Percentiles rank a stretch among this genome's conserved stretches.
These are phyloP conservation scores for Enteromius radiatus DNA, from an alignment of 2,797 vertebrate genomes.

Conservation along the genomic window DNA sequence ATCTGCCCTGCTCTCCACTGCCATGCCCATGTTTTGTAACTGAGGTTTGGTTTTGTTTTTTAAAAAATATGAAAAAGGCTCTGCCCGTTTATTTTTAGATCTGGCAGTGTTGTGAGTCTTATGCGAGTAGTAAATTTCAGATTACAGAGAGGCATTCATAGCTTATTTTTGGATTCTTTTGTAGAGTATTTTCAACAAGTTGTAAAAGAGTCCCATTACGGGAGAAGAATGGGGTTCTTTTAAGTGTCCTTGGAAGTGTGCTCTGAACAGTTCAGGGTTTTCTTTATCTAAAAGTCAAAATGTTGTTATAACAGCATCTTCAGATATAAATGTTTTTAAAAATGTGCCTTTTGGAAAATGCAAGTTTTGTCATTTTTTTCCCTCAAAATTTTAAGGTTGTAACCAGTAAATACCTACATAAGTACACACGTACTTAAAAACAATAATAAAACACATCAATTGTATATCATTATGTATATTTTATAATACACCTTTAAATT, in stretches of 20 bases:
- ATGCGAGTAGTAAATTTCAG: slow-evolving; percentile 36
- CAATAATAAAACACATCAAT: too few relatives aligned
- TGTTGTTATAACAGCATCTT: neutral
- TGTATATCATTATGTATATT: too few relatives aligned
- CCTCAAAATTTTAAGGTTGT: neutral
- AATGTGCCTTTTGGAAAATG: neutral
- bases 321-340: neutral
- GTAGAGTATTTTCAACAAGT: slow-evolving; percentile 69
- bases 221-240: slow-evolving; percentile 64
- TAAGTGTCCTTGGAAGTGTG: slow-evolving; percentile 9
- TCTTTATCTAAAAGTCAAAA: neutral
- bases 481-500: neutral
- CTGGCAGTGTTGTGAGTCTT: slow-evolving; percentile 59
- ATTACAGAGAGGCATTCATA: slow-evolving; percentile 44
- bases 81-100: slow-evolving; percentile 69
- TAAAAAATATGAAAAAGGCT: slow-evolving; percentile 62
- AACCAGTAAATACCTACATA: neutral
- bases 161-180: slow-evolving; percentile 57
- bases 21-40: slow-evolving; percentile 65
- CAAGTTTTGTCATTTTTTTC: neutral
- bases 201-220: slow-evolving; percentile 49
- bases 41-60: slow-evolving; percentile 25
- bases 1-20: slow-evolving; percentile 38
- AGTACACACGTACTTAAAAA: too few relatives aligned
- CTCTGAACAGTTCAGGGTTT: neutral